Evolutionary conservation across 64 coral and sea anemone species (phyloP).

Genomic region (Stichodactyla mertensii): DNA sequence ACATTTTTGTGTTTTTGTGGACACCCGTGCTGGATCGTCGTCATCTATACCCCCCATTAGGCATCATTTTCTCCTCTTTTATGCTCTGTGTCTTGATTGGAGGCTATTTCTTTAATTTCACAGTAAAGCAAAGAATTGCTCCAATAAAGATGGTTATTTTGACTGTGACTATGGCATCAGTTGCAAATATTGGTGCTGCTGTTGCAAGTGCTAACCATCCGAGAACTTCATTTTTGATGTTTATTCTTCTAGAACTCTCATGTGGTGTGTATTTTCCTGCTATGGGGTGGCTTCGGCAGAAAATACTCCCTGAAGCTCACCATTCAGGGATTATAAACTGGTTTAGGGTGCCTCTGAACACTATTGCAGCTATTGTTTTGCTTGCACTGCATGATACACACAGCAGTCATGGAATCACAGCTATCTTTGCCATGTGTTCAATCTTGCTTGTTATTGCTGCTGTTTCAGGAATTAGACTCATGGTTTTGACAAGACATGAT

Average conservation of each 20-base stretch:
- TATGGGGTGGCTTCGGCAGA: slow-evolving; percentile 93
- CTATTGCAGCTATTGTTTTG: slow-evolving; percentile 88
- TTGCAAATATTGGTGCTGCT: slow-evolving; percentile 71
- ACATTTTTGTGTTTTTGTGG: slow-evolving; percentile 98
- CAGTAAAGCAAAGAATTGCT: slow-evolving; percentile 54
- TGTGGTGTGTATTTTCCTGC: slow-evolving; percentile 96
- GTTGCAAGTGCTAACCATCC: slow-evolving; percentile 80
- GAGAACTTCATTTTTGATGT: slow-evolving; percentile 79
- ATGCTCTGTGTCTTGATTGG: slow-evolving; percentile 94
- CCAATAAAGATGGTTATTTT: slow-evolving; percentile 70
- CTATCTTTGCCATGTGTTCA: slow-evolving; percentile 92
- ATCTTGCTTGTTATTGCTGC: slow-evolving; percentile 66
- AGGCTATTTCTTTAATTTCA: slow-evolving; percentile 68
- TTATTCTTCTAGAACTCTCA: slow-evolving; percentile 72
- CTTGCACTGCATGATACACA: slow-evolving; percentile 94
- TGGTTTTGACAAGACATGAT: slow-evolving; percentile 60
- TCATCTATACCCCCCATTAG: slow-evolving; percentile 64
- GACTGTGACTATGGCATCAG: slow-evolving; percentile 53
- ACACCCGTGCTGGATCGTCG: slow-evolving; percentile 88
- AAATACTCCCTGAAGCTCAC: slow-evolving; percentile 90
- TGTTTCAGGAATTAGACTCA: slow-evolving; percentile 59
- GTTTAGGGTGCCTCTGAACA: slow-evolving; percentile 91
- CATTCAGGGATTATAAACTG: slow-evolving; percentile 99
- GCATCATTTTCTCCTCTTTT: slow-evolving; percentile 89
- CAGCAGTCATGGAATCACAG: slow-evolving; percentile 84